Evolutionary conservation across 2,888 invertebrate species (phyloP).

Genomic region (Drosophila gaucha): DNA sequence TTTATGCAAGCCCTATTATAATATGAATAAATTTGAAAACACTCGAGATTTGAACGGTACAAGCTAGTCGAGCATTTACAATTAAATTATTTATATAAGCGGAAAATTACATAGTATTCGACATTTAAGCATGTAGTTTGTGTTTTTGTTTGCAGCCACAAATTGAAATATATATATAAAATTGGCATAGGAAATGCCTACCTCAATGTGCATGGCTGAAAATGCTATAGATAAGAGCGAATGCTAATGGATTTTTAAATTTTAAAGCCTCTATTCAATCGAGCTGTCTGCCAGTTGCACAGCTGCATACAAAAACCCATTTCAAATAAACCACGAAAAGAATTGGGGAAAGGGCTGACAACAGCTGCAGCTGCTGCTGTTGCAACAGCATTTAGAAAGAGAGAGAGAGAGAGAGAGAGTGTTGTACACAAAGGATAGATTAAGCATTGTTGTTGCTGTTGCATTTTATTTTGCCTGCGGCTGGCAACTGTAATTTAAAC

Average conservation of each 20-base stretch:
- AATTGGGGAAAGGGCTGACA: neutral
- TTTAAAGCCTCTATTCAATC: constrained; percentile 19
- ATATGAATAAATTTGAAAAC: too few relatives aligned
- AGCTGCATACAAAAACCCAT: constrained; percentile 17
- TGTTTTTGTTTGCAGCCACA: neutral
- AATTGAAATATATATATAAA: constrained; percentile 8
- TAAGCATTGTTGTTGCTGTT: constrained; percentile 54
- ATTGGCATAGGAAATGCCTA: constrained; percentile 10
- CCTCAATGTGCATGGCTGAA: constrained; percentile 29
- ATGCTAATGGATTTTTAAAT: constrained; percentile 46
- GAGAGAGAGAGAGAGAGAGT: neutral
- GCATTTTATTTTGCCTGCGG: constrained; percentile 30
- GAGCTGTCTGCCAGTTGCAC: constrained; percentile 22
- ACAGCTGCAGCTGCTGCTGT: neutral
- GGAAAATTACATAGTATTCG: constrained; percentile 11
- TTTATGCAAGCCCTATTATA: neutral
- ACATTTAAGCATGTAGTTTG: constrained; percentile 4
- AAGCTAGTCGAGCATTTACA: neutral
- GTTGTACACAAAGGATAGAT: constrained; percentile 61
- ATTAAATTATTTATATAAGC: neutral
- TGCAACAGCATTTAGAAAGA: constrained; percentile 3
- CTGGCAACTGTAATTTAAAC: constrained; percentile 48
- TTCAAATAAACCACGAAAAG: constrained; percentile 19
- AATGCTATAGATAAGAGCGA: constrained; percentile 17
- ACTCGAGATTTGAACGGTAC: neutral